Evolutionary conservation across 2,113 vertebrate species (phyloP).

Genomic region (Podocnemis expansa): DNA sequence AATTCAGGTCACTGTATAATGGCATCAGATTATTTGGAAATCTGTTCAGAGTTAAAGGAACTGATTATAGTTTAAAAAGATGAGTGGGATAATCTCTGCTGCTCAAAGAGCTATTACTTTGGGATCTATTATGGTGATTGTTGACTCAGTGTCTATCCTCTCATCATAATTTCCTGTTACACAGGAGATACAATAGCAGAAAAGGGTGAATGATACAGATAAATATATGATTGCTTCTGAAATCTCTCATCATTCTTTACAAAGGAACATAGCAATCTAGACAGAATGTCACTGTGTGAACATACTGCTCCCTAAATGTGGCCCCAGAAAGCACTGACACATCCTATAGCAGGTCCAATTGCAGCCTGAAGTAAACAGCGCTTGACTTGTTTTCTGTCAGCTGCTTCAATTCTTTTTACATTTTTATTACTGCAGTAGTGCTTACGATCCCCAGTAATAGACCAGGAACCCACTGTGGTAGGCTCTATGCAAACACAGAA

Average conservation of each 20-base stretch:
- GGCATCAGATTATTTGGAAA: conserved; percentile 4
- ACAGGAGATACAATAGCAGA: neutral
- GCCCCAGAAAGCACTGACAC: neutral
- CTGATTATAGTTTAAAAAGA: neutral
- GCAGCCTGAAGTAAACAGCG: neutral
- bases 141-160: conserved; percentile 2
- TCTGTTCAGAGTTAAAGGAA: conserved; percentile 37
- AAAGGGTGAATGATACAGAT: conserved; percentile 16
- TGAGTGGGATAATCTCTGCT: neutral
- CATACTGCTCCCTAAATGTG: neutral
- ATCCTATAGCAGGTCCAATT: neutral
- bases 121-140: conserved; percentile 16
- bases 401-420: neutral
- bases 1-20: conserved; percentile 16
- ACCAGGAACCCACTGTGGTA: neutral
- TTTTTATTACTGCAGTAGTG: neutral
- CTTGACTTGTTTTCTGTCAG: too few species aligned
- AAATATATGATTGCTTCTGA: conserved; percentile 16
- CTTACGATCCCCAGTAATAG: neutral
- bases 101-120: conserved; percentile 31
- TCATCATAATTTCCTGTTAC: conserved; percentile 26
- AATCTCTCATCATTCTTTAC: neutral
- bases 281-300: neutral
- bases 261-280: neutral
- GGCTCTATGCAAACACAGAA: neutral